Base-by-base conservation (phyloP, 2,888 invertebrate species). In the Ochropleura plecta region DNA sequence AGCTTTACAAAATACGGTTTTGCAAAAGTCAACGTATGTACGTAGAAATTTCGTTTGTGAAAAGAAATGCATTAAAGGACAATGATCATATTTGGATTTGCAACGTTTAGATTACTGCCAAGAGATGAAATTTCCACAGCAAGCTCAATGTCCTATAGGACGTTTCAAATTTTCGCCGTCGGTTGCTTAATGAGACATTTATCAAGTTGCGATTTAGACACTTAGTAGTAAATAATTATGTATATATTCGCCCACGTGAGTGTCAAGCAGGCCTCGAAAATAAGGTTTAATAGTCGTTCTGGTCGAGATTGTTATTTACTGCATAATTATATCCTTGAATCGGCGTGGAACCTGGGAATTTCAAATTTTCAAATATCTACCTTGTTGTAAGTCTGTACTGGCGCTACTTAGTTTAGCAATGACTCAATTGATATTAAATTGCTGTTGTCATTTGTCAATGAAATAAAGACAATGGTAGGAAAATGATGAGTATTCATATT, bases 171-270 rank as follows among this genome's bases (percentile, higher is more conserved):
- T 14, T n/a, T 62, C 12, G 44, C n/a, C 4, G 12, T 20, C 44
- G 74, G 79, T 81, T 86, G 73, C 85, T 62, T 81, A 84, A 89
- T 83, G 78, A 78, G 73, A 70, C 71, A 85, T 88, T 84, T 80
- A 85, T 86, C 84, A 87, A 44, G 78, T 85, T 84, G 80, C 70
- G 83, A 83, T 83, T 82, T 69, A 62, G 60, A 46, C 59, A 65
- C 51, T 69, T 70, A 44, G 83, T 40, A 60, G 49, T 86, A 59
- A 68, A 78, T 85, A 79, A 85, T 81, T 83, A 87, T 74, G 70
- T 48, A 51, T 59, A 53, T 55, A 53, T 16, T 68, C 82, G 42
- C 88, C 86, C 63, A 86, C 86, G 40, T 48, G 63, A 65, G 46
- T 76, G 75, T 76, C 76, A 72, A 64, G 69, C 40, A 60, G 67